Percentiles rank a stretch among this genome's conserved stretches.
Evolutionary conservation across 1,140 invertebrate genomes (phyloP).

Genomic region (Brachionus rubens): DNA sequence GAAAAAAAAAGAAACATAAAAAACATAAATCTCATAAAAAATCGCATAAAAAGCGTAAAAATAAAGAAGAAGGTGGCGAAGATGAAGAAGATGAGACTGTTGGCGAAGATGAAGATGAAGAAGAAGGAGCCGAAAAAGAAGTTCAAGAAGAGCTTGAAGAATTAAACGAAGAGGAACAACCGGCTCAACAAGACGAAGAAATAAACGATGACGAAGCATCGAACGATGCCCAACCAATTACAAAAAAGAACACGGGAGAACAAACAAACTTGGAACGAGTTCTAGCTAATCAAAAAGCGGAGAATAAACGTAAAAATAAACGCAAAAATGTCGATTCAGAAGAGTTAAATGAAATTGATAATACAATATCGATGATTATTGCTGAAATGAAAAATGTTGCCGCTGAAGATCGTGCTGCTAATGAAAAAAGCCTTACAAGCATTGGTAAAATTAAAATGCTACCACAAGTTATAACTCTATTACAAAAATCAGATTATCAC

Average conservation of each 20-base stretch:
- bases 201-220: neutral
- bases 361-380: conserved; percentile 4
- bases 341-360: conserved; percentile 38
- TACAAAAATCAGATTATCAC: conserved; percentile 22
- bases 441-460: conserved; percentile 30
- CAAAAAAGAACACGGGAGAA: neutral
- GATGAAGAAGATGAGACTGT: neutral
- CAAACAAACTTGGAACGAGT: neutral
- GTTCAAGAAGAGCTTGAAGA: neutral
- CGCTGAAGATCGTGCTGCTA: conserved; percentile 36
- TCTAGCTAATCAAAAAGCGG: neutral
- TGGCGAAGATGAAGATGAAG: neutral
- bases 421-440: conserved; percentile 5
- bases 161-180: neutral
- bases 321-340: conserved; percentile 13
- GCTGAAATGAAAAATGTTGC: conserved; percentile 44
- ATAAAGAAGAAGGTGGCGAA: neutral
- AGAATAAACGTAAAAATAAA: conserved; percentile 3
- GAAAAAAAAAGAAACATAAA: conserved; percentile 29
- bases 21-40: conserved; percentile 12
- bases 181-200: neutral
- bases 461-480: conserved; percentile 10
- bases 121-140: neutral
- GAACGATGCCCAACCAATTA: neutral
- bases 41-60: conserved; percentile 16